Evolutionary conservation across 2,113 vertebrate species (phyloP).

Genomic region (Sinocyclocheilus anshuiensis): DNA sequence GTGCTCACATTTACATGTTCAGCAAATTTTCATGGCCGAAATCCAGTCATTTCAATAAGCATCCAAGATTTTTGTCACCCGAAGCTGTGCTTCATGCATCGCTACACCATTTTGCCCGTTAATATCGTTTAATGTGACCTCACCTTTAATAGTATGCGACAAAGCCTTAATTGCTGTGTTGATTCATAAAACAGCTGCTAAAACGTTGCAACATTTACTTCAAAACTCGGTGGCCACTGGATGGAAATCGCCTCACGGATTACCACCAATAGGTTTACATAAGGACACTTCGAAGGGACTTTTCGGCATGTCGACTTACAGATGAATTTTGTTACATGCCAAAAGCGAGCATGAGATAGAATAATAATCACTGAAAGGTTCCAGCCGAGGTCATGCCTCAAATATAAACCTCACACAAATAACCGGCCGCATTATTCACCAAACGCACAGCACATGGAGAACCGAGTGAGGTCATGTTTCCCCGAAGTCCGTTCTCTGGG

Average conservation of each 20-base stretch:
- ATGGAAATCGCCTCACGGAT: not conserved
- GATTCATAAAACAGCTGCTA: conserved; percentile 17
- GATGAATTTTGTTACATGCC: conserved; percentile 51
- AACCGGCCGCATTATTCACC: conserved; percentile 50
- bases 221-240: not conserved
- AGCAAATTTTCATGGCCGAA: not conserved
- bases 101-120: not conserved
- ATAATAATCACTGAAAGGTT: conserved; percentile 52
- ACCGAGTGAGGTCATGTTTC: conserved; percentile 54
- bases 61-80: not conserved
- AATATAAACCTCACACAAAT: conserved; percentile 47
- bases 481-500: not conserved
- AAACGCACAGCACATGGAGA: conserved; percentile 50
- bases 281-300: conserved; percentile 44
- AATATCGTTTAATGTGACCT: not conserved
- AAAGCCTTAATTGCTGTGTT: not conserved
- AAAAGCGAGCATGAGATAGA: conserved; percentile 53
- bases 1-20: not conserved
- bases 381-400: conserved; percentile 42
- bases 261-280: conserved; percentile 47
- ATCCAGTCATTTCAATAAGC: not conserved
- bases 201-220: not conserved
- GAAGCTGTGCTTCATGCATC: not conserved
- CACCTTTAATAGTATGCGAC: not conserved
- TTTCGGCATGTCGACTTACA: conserved; percentile 47